A percentile compares a stretch with the other conserved stretches of the same genome.
Evolutionary conservation across 2,888 invertebrate species (phyloP).

Genomic region (Gnatocerus cornutus): DNA sequence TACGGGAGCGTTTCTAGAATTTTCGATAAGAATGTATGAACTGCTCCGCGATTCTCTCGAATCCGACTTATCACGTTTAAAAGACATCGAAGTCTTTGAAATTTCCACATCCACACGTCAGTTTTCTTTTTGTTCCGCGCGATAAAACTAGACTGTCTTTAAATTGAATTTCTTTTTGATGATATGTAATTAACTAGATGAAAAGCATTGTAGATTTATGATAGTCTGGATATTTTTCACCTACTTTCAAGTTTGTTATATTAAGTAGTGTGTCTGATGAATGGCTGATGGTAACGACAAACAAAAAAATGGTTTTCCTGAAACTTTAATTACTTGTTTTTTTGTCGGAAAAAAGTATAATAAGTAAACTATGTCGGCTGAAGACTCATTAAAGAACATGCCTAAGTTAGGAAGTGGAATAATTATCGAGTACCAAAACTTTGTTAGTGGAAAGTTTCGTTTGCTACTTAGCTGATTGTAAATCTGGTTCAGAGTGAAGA

Average conservation of each 20-base stretch:
- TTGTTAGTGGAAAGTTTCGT: neutral
- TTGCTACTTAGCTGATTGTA: no score
- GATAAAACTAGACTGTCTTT: slow-evolving; percentile 1
- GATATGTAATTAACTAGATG: slow-evolving; percentile 30
- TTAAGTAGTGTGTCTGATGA: slow-evolving; percentile 22
- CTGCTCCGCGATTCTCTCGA: neutral
- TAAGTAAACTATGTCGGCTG: slow-evolving; percentile 11
- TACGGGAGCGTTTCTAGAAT: neutral
- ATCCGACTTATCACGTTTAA: neutral
- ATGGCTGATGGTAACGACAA: slow-evolving; percentile 10
- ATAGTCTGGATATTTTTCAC: slow-evolving; percentile 15
- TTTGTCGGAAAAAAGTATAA: slow-evolving; percentile 10
- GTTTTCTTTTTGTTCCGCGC: neutral
- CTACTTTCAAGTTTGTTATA: slow-evolving; percentile 33
- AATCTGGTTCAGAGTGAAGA: no score
- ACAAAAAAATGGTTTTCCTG: slow-evolving; percentile 8
- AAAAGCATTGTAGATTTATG: slow-evolving; percentile 11
- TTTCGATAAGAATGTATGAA: neutral
- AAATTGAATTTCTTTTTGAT: slow-evolving; percentile 16
- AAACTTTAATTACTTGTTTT: slow-evolving; percentile 32
- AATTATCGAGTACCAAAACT: slow-evolving; percentile 11
- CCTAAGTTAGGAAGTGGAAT: slow-evolving; percentile 2
- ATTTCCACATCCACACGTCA: neutral
- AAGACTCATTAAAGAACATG: slow-evolving; percentile 11
- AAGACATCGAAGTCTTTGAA: neutral